Evolutionary conservation across 2,888 invertebrate species (phyloP).

Genomic region (Diarsia rubi): DNA sequence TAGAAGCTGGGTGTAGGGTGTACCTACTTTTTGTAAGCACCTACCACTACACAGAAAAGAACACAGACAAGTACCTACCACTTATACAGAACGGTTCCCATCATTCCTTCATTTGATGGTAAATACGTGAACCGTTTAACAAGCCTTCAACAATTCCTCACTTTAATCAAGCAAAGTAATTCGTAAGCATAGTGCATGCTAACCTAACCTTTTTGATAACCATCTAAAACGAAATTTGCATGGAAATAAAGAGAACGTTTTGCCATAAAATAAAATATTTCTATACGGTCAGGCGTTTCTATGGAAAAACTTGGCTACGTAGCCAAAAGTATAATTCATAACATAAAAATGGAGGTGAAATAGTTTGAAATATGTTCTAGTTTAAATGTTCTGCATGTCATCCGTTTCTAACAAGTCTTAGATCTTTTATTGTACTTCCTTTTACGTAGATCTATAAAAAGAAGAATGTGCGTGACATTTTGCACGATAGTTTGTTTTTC

Average conservation of each 20-base stretch:
- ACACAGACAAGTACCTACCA: background rate
- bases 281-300: background rate
- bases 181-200: background rate
- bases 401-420: background rate
- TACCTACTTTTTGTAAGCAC: no score
- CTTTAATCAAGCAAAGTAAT: conserved; percentile 25
- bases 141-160: conserved; percentile 1
- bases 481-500: no score
- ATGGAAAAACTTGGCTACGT: conserved; percentile 6
- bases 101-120: conserved; percentile 18
- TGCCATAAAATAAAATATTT: conserved; percentile 12
- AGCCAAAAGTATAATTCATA: conserved; percentile 8
- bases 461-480: background rate
- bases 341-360: background rate
- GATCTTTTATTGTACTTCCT: conserved; percentile 44
- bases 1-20: no score
- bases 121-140: conserved; percentile 30
- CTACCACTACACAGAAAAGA: no score
- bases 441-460: conserved; percentile 6
- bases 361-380: conserved; percentile 9
- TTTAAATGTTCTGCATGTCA: conserved; percentile 15
- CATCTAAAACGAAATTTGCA: conserved; percentile 4
- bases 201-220: conserved; percentile 3
- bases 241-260: conserved; percentile 9
- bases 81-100: background rate